phyloP scores from a whole-genome alignment of 2,888 invertebrate species.

The Latheticus oryzae region DNA sequence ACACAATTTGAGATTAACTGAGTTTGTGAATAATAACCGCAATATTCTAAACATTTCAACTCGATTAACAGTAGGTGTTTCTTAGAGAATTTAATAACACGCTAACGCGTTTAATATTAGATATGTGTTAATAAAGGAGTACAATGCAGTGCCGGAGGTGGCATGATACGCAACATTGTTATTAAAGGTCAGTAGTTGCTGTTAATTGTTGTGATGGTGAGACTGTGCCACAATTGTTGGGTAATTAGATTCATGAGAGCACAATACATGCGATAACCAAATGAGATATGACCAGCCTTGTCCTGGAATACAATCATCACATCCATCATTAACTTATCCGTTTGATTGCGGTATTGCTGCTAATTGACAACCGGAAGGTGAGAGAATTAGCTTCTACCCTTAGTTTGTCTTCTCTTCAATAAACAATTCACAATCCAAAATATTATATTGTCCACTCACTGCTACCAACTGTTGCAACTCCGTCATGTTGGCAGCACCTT shows the following conservation, averaged over 20 bases:
- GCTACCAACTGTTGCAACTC: slow-evolving; percentile 5
- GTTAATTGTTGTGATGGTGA: slow-evolving; percentile 51
- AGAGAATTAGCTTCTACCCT: too few species aligned
- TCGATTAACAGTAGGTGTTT: too few species aligned
- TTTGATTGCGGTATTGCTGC: slow-evolving; percentile 23
- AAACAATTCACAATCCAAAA: too few species aligned
- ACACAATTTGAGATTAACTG: too few species aligned
- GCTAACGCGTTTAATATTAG: too few species aligned
- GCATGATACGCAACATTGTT: slow-evolving; percentile 36
- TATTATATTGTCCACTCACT: too few species aligned
- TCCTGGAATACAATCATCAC: slow-evolving; percentile 33
- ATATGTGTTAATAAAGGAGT: slow-evolving; percentile 9
- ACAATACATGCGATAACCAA: slow-evolving; percentile 49
- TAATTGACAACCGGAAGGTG: slow-evolving; percentile 16
- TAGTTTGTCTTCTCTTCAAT: too few species aligned
- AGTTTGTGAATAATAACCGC: too few species aligned
- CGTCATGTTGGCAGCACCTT: neutral
- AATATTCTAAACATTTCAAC: too few species aligned
- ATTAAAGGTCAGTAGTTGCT: slow-evolving; percentile 50
- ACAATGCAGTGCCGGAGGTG: slow-evolving; percentile 27
- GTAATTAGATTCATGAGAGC: slow-evolving; percentile 54
- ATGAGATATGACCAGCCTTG: slow-evolving; percentile 40
- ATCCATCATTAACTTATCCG: slow-evolving; percentile 36
- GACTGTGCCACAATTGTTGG: slow-evolving; percentile 49
- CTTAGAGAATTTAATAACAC: too few species aligned